Conservation (phyloP, 2,797 vertebrate species). For the Zenarchopterus dispar region DNA sequence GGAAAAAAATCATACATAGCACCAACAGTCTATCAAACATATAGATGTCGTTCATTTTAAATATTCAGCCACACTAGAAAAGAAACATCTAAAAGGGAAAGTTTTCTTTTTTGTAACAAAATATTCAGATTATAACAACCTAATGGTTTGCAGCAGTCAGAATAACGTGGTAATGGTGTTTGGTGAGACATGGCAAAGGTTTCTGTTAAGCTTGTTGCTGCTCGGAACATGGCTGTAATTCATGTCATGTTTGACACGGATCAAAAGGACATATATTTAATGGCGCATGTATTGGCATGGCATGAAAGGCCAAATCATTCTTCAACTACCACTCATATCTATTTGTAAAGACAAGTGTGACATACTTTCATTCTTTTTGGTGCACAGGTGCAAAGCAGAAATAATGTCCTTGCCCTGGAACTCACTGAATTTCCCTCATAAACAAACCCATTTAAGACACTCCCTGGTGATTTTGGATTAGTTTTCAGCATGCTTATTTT, state of each 20-base stretch:
- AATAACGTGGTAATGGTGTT: slow-evolving; percentile 17
- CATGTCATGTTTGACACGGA: slow-evolving; percentile 58
- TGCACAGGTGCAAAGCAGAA: slow-evolving; percentile 69
- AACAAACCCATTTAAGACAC: slow-evolving; percentile 40
- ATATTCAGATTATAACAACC: slow-evolving; percentile 22
- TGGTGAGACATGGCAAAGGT: slow-evolving; percentile 48
- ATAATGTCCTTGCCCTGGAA: slow-evolving; percentile 34
- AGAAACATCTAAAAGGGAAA: not conserved
- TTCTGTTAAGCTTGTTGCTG: slow-evolving; percentile 48
- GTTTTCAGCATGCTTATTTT: slow-evolving; percentile 45
- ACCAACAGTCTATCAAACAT: not conserved
- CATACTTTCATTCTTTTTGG: slow-evolving; percentile 69
- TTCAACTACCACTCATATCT: slow-evolving; percentile 61
- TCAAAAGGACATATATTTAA: slow-evolving; percentile 66
- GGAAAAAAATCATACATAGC: not conserved
- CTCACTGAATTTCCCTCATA: slow-evolving; percentile 31
- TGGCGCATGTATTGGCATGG: slow-evolving; percentile 59
- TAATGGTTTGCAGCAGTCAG: slow-evolving; percentile 53
- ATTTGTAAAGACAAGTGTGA: slow-evolving; percentile 74
- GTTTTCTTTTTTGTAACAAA: slow-evolving; percentile 5
- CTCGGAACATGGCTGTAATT: slow-evolving; percentile 55
- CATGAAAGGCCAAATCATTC: slow-evolving; percentile 69
- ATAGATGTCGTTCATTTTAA: not conserved
- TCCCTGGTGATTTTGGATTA: slow-evolving; percentile 16
- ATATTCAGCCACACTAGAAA: not conserved